Conservation (phyloP, 1,140 invertebrate species). For the Nephotettix cincticeps region DNA sequence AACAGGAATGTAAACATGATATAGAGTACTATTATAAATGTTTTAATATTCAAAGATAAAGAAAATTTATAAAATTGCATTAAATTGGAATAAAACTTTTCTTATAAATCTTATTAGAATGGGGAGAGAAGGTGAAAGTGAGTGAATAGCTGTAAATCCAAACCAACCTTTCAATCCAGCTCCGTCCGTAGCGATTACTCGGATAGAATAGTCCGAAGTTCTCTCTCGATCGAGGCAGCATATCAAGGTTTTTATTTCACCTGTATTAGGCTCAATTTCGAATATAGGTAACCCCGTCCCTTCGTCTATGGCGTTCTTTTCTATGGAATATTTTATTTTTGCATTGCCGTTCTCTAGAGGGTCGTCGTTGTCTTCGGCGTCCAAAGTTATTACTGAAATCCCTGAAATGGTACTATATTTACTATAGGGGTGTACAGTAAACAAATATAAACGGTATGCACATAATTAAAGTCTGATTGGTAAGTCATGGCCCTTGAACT, state of each 20-base stretch:
- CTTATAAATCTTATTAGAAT: too few relatives aligned
- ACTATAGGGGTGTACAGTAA: too few relatives aligned
- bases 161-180: conserved; percentile 79
- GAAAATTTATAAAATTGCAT: too few relatives aligned
- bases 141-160: too few relatives aligned
- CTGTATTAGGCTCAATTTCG: conserved; percentile 90
- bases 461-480: too few relatives aligned
- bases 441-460: too few relatives aligned
- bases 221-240: conserved; percentile 90
- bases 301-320: conserved; percentile 95
- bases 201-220: conserved; percentile 96
- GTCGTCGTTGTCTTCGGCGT: conserved; percentile 94
- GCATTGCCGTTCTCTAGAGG: conserved; percentile 92
- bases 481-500: too few relatives aligned
- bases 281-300: conserved; percentile 92
- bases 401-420: conserved; percentile 46
- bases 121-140: too few relatives aligned
- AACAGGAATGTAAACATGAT: too few relatives aligned
- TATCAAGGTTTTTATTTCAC: conserved; percentile 91
- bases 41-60: too few relatives aligned
- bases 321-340: conserved; percentile 86
- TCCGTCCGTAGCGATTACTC: conserved; percentile 91
- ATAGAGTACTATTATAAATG: too few relatives aligned
- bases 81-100: too few relatives aligned
- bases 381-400: conserved; percentile 98